These are phyloP conservation scores for Bombus ignitus DNA, from an alignment of 1,140 invertebrate species.

Conservation along the genomic window DNA sequence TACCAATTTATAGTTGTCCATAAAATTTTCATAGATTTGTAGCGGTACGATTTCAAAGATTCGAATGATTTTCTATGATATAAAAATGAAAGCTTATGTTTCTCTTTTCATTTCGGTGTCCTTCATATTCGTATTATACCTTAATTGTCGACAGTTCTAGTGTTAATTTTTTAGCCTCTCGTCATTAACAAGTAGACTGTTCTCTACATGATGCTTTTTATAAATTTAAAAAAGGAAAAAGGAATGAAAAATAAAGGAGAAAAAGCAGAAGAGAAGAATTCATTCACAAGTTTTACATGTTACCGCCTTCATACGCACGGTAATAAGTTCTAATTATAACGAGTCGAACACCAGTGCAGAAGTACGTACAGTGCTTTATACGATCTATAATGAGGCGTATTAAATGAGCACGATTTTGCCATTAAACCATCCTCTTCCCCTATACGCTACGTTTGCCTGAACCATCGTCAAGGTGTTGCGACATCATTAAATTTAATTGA, in stretches of 20 bases:
- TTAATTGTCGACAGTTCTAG: too few species aligned
- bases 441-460: not conserved
- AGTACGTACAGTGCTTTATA: not conserved
- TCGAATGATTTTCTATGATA: too few species aligned
- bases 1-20: too few species aligned
- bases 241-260: not conserved
- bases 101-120: too few species aligned
- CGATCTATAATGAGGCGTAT: slow-evolving; percentile 33
- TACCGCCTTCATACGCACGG: not conserved
- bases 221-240: too few species aligned
- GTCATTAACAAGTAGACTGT: not conserved
- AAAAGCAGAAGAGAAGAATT: not conserved
- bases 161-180: not conserved
- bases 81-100: too few species aligned
- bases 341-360: not conserved
- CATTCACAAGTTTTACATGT: slow-evolving; percentile 11
- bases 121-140: too few species aligned
- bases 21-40: too few species aligned
- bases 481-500: slow-evolving; percentile 47
- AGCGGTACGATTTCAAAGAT: too few species aligned
- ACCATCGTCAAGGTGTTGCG: not conserved
- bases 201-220: too few species aligned
- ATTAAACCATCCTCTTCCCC: not conserved
- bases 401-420: slow-evolving; percentile 20
- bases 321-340: slow-evolving; percentile 18